Evolutionary conservation across 2,113 vertebrate species (phyloP).

Genomic region (Microcebus lehilahytsara): DNA sequence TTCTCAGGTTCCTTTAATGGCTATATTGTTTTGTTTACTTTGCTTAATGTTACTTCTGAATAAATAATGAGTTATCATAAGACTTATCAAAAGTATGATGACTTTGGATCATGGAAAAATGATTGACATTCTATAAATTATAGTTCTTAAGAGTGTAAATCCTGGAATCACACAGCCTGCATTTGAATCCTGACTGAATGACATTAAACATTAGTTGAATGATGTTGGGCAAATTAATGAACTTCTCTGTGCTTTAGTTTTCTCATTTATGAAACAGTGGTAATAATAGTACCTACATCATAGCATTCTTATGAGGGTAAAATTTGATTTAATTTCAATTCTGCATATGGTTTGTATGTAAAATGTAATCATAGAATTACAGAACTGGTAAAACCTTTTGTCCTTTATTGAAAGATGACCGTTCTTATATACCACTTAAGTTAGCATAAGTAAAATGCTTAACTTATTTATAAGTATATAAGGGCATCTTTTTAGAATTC

Average conservation of each 20-base stretch:
- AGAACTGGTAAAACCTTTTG: background rate
- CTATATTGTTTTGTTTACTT: conserved; percentile 41
- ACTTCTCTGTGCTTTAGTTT: conserved; percentile 20
- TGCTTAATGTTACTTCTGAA: conserved; percentile 41
- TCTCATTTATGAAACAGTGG: background rate
- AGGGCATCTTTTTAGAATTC: background rate
- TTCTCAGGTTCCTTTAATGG: conserved; percentile 6
- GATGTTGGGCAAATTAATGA: background rate
- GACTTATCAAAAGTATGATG: conserved; percentile 20
- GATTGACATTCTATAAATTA: background rate
- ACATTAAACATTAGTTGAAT: background rate
- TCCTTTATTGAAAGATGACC: background rate
- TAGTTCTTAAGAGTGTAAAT: background rate
- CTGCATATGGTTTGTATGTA: background rate
- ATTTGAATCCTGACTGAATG: conserved; percentile 21
- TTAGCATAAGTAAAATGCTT: background rate
- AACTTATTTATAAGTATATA: background rate
- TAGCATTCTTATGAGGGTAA: background rate
- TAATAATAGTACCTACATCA: background rate
- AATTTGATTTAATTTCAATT: background rate
- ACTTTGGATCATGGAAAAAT: conserved; percentile 31
- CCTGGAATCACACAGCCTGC: background rate
- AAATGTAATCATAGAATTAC: background rate
- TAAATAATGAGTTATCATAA: conserved; percentile 39
- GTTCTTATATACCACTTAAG: background rate